Evolutionary conservation across 1,140 invertebrate genomes (phyloP), one percentile per base, ranked within the genome.

Genomic region (Steinernema khuongi): DNA sequence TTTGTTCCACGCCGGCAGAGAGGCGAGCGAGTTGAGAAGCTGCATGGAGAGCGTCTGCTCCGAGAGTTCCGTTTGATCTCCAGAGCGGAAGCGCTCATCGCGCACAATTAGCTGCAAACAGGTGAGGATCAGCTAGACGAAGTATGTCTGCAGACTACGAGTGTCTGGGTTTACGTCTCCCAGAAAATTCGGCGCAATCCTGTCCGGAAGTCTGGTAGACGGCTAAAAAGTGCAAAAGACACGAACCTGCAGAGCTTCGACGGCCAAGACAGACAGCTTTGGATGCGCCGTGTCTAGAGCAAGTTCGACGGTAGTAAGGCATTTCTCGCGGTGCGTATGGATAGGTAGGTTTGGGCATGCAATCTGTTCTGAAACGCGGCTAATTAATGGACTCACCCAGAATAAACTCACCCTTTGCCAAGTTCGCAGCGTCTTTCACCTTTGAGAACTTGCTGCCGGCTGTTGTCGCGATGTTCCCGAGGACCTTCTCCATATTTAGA

Each of bases 41-140:
- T 60, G 50, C 22, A 60, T 60, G 7, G 50, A 60, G 7, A 60
- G 50, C 50, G 50, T 60, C 50, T 60, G 50, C 50, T 60, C 50
- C 50, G 50, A 7, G 7, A 60, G 19, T 22, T 60, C 50, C 19
- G 50, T 60, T 22, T 60, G 50, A 22, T 60, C 50, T 7, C 50
- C 50, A 22, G 50, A 14, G 19, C 50, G 50, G 26, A 60, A 60
- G 22, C 50, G 50, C 50, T 60, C 50, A 22, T 60, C 50, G 4
- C 50, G 50, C 50, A 60, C 50, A 22, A 60, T 60, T 7, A 60
- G 50, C 50, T 60, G 50, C n/a, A 41, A 41, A n/a, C n/a, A 41
- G 7, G n/a, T n/a, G n/a, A n/a, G n/a, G n/a, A n/a, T n/a, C n/a
- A n/a, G n/a, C n/a, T n/a, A n/a, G n/a, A n/a, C n/a, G n/a, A n/a